Conservation (phyloP, 2,888 invertebrate species). For the Sarcophaga subvicina region DNA sequence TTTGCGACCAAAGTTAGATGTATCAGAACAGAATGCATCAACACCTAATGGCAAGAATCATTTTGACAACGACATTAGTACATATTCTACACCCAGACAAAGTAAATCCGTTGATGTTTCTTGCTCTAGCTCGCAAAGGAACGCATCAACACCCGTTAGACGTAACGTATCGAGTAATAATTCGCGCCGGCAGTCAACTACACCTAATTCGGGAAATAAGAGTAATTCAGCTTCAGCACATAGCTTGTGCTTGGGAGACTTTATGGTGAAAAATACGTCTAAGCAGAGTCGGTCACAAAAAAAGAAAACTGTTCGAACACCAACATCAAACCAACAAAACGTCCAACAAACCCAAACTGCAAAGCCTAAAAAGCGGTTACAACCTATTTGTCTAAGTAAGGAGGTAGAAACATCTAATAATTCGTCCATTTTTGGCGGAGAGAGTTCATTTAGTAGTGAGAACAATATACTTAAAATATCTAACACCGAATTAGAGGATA, state of each 20-base stretch:
- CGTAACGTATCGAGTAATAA: slow-evolving; percentile 64
- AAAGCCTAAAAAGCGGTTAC: slow-evolving; percentile 79
- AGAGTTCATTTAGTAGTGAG: slow-evolving; percentile 80
- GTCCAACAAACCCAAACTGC: slow-evolving; percentile 28
- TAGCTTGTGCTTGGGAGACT: slow-evolving; percentile 79
- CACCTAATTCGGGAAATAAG: slow-evolving; percentile 66
- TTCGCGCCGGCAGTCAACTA: slow-evolving; percentile 55
- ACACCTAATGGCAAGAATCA: slow-evolving; percentile 14
- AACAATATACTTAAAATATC: slow-evolving; percentile 79
- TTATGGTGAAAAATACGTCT: slow-evolving; percentile 73
- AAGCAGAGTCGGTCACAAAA: slow-evolving; percentile 71
- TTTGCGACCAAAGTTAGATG: background rate
- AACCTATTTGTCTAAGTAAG: slow-evolving; percentile 78
- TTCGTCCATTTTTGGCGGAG: slow-evolving; percentile 66
- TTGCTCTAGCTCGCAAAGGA: slow-evolving; percentile 17
- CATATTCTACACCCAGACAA: slow-evolving; percentile 26
- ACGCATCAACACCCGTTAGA: slow-evolving; percentile 70
- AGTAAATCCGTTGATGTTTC: slow-evolving; percentile 49
- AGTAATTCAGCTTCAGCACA: slow-evolving; percentile 43
- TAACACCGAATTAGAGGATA: slow-evolving; percentile 77
- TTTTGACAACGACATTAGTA: slow-evolving; percentile 10
- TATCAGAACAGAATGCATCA: background rate
- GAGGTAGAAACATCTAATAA: slow-evolving; percentile 60
- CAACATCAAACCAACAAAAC: slow-evolving; percentile 49
- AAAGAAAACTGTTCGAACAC: slow-evolving; percentile 69